Percentiles rank a stretch among this genome's conserved stretches.
Conservation (phyloP, 2,888 invertebrate species). For the Cataglyphis altisquamis region DNA sequence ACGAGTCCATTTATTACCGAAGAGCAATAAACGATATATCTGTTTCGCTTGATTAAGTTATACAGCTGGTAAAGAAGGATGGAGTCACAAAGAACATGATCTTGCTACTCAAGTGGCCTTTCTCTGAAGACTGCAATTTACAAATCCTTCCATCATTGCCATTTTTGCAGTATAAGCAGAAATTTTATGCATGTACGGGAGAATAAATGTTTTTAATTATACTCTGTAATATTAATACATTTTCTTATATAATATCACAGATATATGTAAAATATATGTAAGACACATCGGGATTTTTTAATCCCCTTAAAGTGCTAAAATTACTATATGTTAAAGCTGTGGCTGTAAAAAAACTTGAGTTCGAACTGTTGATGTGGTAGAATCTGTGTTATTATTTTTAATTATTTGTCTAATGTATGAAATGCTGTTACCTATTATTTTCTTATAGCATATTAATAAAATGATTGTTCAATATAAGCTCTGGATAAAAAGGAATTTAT, state of each 20-base stretch:
- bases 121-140: conserved; percentile 83
- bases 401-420: conserved; percentile 63
- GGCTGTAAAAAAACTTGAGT: conserved; percentile 45
- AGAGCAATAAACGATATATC: conserved; percentile 52
- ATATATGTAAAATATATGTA: conserved; percentile 51
- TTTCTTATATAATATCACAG: conserved; percentile 57
- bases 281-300: conserved; percentile 52
- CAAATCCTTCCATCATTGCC: conserved; percentile 76
- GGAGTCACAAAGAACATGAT: conserved; percentile 63
- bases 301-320: conserved; percentile 44
- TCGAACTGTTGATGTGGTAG: conserved; percentile 60
- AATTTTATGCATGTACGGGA: conserved; percentile 54
- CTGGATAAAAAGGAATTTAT: conserved; percentile 68
- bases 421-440: conserved; percentile 63
- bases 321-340: conserved; percentile 54
- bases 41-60: conserved; percentile 62
- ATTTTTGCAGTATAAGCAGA: conserved; percentile 63
- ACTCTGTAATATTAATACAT: conserved; percentile 58
- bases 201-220: conserved; percentile 58
- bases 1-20: conserved; percentile 23
- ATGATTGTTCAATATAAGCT: conserved; percentile 66
- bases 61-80: conserved; percentile 63
- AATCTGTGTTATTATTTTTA: conserved; percentile 72
- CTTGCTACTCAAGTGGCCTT: conserved; percentile 82
- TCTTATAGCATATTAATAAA: conserved; percentile 61